Evolutionary conservation across 2,113 vertebrate genomes (phyloP), one percentile per base, ranked within the genome.

Genomic region (Seriola rivoliana): DNA sequence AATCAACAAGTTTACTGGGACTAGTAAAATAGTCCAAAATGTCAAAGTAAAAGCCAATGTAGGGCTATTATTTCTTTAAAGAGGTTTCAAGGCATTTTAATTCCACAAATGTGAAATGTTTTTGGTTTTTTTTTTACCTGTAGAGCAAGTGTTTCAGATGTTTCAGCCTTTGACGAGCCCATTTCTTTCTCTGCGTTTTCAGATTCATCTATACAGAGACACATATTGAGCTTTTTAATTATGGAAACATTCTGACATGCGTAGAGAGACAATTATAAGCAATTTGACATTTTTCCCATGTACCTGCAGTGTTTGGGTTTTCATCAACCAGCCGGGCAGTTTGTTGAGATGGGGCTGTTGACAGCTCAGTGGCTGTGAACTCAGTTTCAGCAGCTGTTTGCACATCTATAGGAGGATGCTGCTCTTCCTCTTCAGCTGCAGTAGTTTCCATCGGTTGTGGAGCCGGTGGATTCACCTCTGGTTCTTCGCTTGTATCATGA

Each of bases 51-150:
- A 75, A 75, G 14, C 14, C 42, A 58, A 55, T 7, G 23, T 32
- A 29, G 29, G 29, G 2, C 29, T 29, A 2, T 36, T 6, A 36
- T 60, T 8, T 50, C 14, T 5, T 1, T 17, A 50, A 17, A 36
- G 0, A 36, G 5, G 42, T 44, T 58, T 14, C 12, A 60, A 36
- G 10, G 8, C 1, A 58, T 23, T 75, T n/a, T 13, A 5, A 58
- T 42, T 52, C 44, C 8, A 57, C 17, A 29, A 29, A 29, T 16
- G 64, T 25, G 12, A 19, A 1, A 3, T 29, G 5, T 42, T 5
- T n/a, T 29, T 78, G n/a, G n/a, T 50, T 42, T 42, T 42, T 58
- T 64, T 32, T 82, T 76, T 59, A 95, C 94, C 93, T 89, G 71
- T 55, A 71, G 74, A 72, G 66, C 25, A 8, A 23, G 9, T 8